Evolutionary conservation across 2,797 vertebrate genomes (phyloP), one percentile per base, ranked within the genome.

Genomic region (Ciconia nigra): DNA sequence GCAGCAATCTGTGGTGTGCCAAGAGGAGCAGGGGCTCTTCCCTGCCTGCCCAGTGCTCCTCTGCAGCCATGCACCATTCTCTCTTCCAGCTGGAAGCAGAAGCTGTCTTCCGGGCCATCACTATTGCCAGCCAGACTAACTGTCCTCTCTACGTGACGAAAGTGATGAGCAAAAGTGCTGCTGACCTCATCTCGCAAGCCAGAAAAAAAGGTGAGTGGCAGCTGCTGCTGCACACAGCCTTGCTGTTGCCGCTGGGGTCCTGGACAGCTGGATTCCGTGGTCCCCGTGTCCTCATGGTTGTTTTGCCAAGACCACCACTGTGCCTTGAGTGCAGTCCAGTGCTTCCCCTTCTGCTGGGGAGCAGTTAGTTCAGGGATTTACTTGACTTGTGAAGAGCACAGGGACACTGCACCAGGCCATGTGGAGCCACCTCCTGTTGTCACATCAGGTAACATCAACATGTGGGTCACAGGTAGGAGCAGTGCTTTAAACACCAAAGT

Each of bases 91-190:
- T 99, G 98, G 99, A 99, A 96, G 99, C 99, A 4, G 99, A 99
- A 98, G 99, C 99, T 7, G 99, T 99, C 89, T 99, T 99, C 95
- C 98, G 99, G 62, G 99, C 99, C 92, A 98, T 99, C 98, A 99
- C 99, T 97, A 99, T 99, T 66, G 99, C 99, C 95, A 99, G 99
- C 98, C 99, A 99, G 96, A 99, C 99, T 98, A 99, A 99, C 98
- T 99, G 99, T 91, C 99, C 99, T 24, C 99, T 99, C 46, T 99
- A 99, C 3, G 98, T 99, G 97, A 99, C 99, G 47, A 99, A 99
- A 93, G 99, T 99, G 97, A 99, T 99, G 99, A 99, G 99, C 98
- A 99, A 99, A 98, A 99, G 99, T 0, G 99, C 99, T 5, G 99
- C 99, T 55, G 99, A 99, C 97, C 99, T 99, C 98, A 99, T 99